Base-by-base conservation (phyloP, 2,888 invertebrate genomes). In the Dryococelus australis region DNA sequence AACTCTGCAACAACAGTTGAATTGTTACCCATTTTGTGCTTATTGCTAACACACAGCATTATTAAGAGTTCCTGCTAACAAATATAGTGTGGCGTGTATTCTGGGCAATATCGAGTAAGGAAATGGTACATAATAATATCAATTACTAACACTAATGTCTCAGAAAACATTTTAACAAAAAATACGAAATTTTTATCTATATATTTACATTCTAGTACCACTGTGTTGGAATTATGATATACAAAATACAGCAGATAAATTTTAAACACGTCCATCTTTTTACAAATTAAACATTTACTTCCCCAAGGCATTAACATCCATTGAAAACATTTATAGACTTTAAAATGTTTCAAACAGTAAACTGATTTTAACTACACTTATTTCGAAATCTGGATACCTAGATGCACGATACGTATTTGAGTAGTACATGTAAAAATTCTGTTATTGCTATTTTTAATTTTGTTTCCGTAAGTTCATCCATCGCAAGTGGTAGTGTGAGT, bases 251-350 rank as follows among this genome's bases (percentile, higher is more conserved):
- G 47, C 16, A 5, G 10, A 5, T 47, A 47, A 13, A 47, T 47
- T 47, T 47, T 47, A 13, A 47, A 47, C 47, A 65, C n/a, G 8
- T 65, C 16, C 65, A n/a, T 6, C 8, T 16, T 65, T 65, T 24
- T 24, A 0, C 47, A 65, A 65, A 65, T 65, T 8, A 65, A 65
- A 65, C 20, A n/a, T 65, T 65, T n/a, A 9, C 65, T 65, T 65
- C 8, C 8, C 8, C 8, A 65, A n/a, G 24, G 20, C n/a, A 65
- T 3, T 65, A 65, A 65, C 24, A 65, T 65, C 65, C 65, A 65
- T 65, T 65, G 13, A 65, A 65, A 65, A 65, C 65, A 65, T 65
- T 65, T 65, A 65, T 65, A 65, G 65, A 65, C 65, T 65, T 65
- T 65, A 65, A 65, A 65, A 24, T 20, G 20, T 65, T 65, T 8